Evolutionary conservation across 2,888 invertebrate species (phyloP).

Genomic region (Scaptomyza flava): DNA sequence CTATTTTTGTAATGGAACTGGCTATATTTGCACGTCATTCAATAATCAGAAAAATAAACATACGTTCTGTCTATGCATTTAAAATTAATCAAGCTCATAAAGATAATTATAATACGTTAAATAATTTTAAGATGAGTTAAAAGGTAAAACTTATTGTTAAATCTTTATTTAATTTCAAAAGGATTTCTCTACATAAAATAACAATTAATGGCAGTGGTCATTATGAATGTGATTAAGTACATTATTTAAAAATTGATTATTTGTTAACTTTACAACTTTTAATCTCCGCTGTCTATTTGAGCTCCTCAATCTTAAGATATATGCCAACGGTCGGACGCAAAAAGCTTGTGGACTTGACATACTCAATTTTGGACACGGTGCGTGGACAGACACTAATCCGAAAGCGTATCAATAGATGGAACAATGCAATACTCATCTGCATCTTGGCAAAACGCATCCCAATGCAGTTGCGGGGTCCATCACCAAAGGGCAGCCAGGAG

Average conservation of each 20-base stretch:
- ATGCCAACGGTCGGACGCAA: conserved; percentile 46
- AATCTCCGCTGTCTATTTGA: conserved; percentile 12
- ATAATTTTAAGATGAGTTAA: not conserved
- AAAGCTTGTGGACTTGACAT: conserved; percentile 43
- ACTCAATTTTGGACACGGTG: conserved; percentile 61
- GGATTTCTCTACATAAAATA: not conserved
- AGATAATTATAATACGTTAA: not conserved
- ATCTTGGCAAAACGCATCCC: conserved; percentile 79
- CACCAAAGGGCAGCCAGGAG: conserved; percentile 79
- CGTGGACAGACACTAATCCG: conserved; percentile 58
- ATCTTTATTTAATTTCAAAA: not conserved
- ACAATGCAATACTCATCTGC: conserved; percentile 68
- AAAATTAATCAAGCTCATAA: not conserved
- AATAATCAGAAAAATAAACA: not conserved
- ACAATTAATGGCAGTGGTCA: conserved; percentile 17
- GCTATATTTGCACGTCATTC: not conserved
- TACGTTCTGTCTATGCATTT: not conserved
- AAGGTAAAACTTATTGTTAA: not conserved
- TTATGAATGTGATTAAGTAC: conserved; percentile 2
- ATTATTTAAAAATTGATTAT: not conserved
- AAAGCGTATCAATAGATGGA: conserved; percentile 59
- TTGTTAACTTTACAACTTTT: too few species aligned
- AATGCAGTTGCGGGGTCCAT: conserved; percentile 78
- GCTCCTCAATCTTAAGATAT: conserved; percentile 54
- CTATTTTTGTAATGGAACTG: not conserved